phyloP scores from a whole-genome alignment of 2,113 vertebrate species.

The Chiloscyllium plagiosum region DNA sequence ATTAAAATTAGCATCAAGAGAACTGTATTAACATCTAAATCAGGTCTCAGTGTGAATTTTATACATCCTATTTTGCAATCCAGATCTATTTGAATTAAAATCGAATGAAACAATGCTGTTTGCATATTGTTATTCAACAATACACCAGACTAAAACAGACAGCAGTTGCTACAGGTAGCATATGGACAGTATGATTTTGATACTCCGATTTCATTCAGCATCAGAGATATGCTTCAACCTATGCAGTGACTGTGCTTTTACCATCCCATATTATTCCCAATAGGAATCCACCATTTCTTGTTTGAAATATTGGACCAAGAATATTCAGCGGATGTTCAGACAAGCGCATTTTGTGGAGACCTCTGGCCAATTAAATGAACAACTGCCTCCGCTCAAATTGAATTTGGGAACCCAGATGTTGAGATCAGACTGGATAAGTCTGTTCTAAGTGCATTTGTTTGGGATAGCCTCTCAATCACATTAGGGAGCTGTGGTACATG shows the following conservation, averaged over 20 bases:
- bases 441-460: no score
- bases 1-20: neutral
- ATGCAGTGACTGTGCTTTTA: neutral
- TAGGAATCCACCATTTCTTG: neutral
- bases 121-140: neutral
- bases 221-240: neutral
- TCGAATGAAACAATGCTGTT: neutral
- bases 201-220: neutral
- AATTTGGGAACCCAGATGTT: no score
- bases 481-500: no score
- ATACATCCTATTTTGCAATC: neutral
- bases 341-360: neutral
- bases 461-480: no score
- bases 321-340: neutral
- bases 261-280: neutral
- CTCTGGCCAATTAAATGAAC: no score
- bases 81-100: neutral
- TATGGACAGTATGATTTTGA: neutral
- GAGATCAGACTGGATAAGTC: no score
- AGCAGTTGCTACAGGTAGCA: neutral
- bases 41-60: neutral
- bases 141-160: neutral
- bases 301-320: neutral
- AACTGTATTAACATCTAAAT: conserved; percentile 5
- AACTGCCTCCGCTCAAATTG: no score